Evolutionary conservation across 2,888 invertebrate species (phyloP).

Genomic region (Plutella xylostella): DNA sequence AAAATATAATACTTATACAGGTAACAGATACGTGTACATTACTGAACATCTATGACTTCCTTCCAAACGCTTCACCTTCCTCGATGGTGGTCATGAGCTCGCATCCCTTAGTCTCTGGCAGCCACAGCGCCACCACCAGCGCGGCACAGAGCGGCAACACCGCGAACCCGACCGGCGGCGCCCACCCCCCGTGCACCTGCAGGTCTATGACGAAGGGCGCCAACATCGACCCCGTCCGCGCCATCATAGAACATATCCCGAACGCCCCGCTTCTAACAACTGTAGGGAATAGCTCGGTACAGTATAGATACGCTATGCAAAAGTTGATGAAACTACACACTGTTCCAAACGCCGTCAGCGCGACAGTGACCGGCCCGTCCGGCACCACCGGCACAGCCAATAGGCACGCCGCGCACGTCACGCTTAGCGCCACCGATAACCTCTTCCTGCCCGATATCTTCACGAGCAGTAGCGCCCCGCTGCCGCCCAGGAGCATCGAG

Average conservation of each 20-base stretch:
- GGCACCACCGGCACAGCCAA: slow-evolving; percentile 70
- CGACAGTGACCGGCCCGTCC: slow-evolving; percentile 50
- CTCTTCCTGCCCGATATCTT: slow-evolving; percentile 75
- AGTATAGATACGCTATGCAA: slow-evolving; percentile 86
- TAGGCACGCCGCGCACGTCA: slow-evolving; percentile 71
- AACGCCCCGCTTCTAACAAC: slow-evolving; percentile 88
- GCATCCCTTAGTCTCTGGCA: slow-evolving; percentile 85
- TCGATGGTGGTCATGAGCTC: slow-evolving; percentile 83
- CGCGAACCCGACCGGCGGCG: slow-evolving; percentile 81
- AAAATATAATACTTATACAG: too few species aligned
- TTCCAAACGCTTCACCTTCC: slow-evolving; percentile 72
- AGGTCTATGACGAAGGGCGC: slow-evolving; percentile 84
- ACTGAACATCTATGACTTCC: neutral
- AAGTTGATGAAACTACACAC: slow-evolving; percentile 86
- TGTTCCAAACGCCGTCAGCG: slow-evolving; percentile 78
- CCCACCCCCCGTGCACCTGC: slow-evolving; percentile 56
- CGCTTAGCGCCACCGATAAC: slow-evolving; percentile 73
- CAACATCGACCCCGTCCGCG: slow-evolving; percentile 86
- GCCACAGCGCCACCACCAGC: slow-evolving; percentile 65
- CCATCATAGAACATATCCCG: slow-evolving; percentile 88
- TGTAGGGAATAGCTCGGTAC: slow-evolving; percentile 90
- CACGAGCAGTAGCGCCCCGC: slow-evolving; percentile 73
- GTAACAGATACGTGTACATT: too few species aligned
- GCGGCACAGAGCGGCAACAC: slow-evolving; percentile 72
- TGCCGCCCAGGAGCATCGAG: slow-evolving; percentile 63